Conservation (phyloP, 2,888 invertebrate genomes). For the Hypsopygia costalis region DNA sequence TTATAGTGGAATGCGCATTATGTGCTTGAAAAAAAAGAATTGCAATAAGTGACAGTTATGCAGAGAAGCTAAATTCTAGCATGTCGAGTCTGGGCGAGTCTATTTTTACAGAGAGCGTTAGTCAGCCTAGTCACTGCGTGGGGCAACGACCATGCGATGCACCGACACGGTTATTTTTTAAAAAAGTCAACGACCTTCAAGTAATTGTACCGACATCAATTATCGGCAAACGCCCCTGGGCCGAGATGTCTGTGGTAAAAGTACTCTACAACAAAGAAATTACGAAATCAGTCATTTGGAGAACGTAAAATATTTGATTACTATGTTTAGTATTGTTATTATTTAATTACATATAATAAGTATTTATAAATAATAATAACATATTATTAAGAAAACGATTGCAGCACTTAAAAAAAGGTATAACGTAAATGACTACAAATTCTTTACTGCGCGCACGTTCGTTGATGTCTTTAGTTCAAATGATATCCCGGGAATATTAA, state of each 20-base stretch:
- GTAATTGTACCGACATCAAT: constrained; percentile 33
- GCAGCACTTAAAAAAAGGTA: too few relatives aligned
- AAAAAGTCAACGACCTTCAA: constrained; percentile 60
- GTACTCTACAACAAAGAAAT: constrained; percentile 5
- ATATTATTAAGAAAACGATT: too few relatives aligned
- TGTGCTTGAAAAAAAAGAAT: too few relatives aligned
- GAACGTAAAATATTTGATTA: too few relatives aligned
- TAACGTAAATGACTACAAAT: too few relatives aligned
- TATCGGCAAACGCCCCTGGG: constrained; percentile 13
- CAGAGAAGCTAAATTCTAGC: too few relatives aligned
- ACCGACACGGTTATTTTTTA: constrained; percentile 49
- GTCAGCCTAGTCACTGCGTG: constrained; percentile 35
- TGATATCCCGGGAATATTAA: background rate
- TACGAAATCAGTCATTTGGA: background rate
- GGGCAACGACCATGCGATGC: constrained; percentile 63
- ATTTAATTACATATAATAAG: too few relatives aligned
- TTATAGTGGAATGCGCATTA: too few relatives aligned
- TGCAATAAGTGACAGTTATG: too few relatives aligned
- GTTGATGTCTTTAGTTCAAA: constrained; percentile 43
- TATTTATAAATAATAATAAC: too few relatives aligned
- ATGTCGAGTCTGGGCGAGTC: constrained; percentile 46
- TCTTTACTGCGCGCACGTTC: constrained; percentile 10
- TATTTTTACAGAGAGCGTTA: constrained; percentile 52
- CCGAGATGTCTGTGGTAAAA: constrained; percentile 5
- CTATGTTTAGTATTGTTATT: too few relatives aligned